A percentile compares a stretch with the other conserved stretches of the same genome.
Evolutionary conservation across 2,888 invertebrate species (phyloP).

Genomic region (Aleiodes testaceus): DNA sequence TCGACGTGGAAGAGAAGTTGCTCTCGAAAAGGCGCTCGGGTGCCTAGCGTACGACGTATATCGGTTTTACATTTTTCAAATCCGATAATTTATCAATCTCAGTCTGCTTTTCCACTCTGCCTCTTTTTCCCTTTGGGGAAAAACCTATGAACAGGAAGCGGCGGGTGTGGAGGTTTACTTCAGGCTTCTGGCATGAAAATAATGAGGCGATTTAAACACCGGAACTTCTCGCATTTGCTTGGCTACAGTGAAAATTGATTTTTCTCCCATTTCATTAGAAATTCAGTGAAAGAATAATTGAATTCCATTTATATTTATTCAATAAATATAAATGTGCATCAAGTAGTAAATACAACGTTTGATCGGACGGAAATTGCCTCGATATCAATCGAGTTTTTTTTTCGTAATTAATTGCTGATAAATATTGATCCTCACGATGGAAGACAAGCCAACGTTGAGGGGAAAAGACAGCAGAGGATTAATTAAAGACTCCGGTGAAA

Average conservation of each 20-base stretch:
- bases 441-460: too few species aligned
- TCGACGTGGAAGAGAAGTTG: slow-evolving; percentile 35
- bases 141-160: slow-evolving; percentile 45
- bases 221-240: slow-evolving; percentile 59
- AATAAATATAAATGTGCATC: too few species aligned
- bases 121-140: slow-evolving; percentile 33
- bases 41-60: slow-evolving; percentile 48
- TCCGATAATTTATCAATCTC: slow-evolving; percentile 70
- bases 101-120: slow-evolving; percentile 45
- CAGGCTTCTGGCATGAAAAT: slow-evolving; percentile 61
- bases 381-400: too few species aligned
- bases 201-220: slow-evolving; percentile 68
- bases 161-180: slow-evolving; percentile 19
- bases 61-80: slow-evolving; percentile 70
- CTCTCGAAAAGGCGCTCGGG: slow-evolving; percentile 40
- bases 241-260: slow-evolving; percentile 61
- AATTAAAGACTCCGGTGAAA: slow-evolving; percentile 28
- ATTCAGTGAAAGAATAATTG: too few species aligned
- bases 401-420: too few species aligned
- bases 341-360: too few species aligned
- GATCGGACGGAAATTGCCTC: too few species aligned
- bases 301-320: too few species aligned
- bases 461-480: neutral
- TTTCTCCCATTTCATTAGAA: slow-evolving; percentile 50
- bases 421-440: too few species aligned